These are phyloP conservation scores for Irena cyanogastra DNA, from an alignment of 2,113 vertebrate genomes.

Conservation along the genomic window DNA sequence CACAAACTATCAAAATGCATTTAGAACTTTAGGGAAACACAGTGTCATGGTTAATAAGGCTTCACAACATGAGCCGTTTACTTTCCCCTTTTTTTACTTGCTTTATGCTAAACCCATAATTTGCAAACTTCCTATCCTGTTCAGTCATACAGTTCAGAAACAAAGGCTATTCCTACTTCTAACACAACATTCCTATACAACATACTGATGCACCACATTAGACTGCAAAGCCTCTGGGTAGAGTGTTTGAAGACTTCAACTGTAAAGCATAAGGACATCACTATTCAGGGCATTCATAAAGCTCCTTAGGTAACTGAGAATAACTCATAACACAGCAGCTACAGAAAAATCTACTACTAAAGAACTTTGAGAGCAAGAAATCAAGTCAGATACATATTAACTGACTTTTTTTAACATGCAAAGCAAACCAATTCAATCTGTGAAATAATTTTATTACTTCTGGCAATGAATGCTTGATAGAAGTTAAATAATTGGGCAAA, in stretches of 20 bases:
- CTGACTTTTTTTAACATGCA: constrained; percentile 10
- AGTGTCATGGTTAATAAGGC: neutral
- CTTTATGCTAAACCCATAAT: neutral
- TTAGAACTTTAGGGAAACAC: neutral
- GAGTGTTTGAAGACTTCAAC: constrained; percentile 3
- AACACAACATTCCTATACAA: neutral
- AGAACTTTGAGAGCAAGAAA: constrained; percentile 13
- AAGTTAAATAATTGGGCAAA: neutral
- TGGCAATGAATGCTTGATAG: neutral
- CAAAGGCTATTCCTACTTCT: neutral
- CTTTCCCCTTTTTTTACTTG: neutral
- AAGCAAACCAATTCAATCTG: neutral
- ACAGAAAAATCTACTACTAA: constrained; percentile 21
- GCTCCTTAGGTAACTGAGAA: constrained; percentile 34
- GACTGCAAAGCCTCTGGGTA: neutral
- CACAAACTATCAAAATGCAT: neutral
- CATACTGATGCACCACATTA: neutral
- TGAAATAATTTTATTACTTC: neutral
- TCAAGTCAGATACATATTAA: neutral
- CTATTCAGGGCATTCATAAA: constrained; percentile 31
- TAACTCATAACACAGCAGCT: constrained; percentile 30
- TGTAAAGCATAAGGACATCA: neutral
- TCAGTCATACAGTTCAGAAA: neutral
- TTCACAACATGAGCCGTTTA: neutral
- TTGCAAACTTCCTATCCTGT: neutral